A percentile compares a stretch with the other conserved stretches of the same genome.
Conservation (phyloP, 2,113 vertebrate genomes). For the Choloepus hoffmanni region DNA sequence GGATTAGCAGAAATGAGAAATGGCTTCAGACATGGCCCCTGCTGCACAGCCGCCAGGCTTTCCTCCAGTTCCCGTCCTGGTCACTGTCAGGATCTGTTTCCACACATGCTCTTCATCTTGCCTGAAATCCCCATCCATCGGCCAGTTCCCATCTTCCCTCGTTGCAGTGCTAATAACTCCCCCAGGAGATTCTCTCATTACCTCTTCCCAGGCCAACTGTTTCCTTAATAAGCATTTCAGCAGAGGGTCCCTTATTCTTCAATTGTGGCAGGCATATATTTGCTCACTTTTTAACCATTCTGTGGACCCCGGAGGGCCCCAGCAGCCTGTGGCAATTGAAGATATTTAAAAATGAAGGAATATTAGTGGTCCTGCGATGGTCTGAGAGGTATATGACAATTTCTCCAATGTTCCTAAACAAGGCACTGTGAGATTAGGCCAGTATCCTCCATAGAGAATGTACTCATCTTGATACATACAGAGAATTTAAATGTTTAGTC, state of each 20-base stretch:
- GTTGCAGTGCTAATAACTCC: background rate
- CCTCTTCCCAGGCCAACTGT: background rate
- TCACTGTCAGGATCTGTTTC: background rate
- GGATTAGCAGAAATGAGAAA: background rate
- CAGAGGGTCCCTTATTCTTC: background rate
- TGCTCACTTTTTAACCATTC: background rate
- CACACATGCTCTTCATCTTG: background rate
- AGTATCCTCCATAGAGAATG: background rate
- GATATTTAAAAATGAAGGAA: background rate
- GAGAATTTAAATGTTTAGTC: background rate
- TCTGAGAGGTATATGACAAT: background rate
- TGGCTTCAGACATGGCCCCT: background rate
- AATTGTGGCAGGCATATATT: accelerated
- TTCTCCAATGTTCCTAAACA: background rate
- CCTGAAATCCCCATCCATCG: background rate
- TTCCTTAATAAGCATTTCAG: background rate
- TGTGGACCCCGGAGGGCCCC: background rate
- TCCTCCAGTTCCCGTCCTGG: background rate
- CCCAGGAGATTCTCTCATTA: background rate
- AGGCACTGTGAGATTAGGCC: background rate
- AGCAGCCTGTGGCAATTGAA: background rate
- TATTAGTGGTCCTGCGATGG: background rate
- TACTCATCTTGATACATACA: background rate
- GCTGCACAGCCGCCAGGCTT: accelerated
- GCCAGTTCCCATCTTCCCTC: background rate